phyloP scores from a whole-genome alignment of 2,888 invertebrate genomes.

The Megastigmus dorsalis region DNA sequence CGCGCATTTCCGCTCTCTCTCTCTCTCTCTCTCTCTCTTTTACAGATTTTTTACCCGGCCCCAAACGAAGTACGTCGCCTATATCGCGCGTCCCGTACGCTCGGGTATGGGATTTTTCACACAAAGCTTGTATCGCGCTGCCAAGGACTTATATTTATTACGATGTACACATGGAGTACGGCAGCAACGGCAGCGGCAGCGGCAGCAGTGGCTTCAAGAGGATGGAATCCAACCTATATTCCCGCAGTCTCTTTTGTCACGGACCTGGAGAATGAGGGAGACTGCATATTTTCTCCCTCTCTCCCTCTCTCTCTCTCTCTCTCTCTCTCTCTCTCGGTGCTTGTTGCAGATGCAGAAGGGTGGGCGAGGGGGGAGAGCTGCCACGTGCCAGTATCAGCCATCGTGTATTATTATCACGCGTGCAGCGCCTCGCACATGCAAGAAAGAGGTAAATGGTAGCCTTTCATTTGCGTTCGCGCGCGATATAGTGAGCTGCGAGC shows the following conservation, averaged over 20 bases:
- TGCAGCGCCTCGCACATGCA: not conserved
- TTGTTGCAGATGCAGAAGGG: too few species aligned
- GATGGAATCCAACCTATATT: constrained; percentile 28
- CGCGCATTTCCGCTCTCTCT: constrained; percentile 60
- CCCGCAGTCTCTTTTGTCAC: constrained; percentile 7
- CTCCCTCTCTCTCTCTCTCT: constrained; percentile 7
- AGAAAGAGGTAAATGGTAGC: too few species aligned
- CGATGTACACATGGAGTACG: constrained; percentile 33
- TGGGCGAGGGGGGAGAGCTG: too few species aligned
- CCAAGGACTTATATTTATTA: constrained; percentile 54
- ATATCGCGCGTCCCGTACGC: not conserved
- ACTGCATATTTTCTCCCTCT: constrained; percentile 4
- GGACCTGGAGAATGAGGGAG: not conserved
- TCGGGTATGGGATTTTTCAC: constrained; percentile 13
- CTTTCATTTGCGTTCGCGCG: not conserved
- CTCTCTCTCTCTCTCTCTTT: not conserved
- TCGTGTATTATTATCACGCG: constrained; percentile 48
- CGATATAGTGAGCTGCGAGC: not conserved
- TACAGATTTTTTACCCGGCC: constrained; percentile 6
- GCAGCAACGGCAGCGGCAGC: too few species aligned
- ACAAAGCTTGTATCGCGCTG: constrained; percentile 45
- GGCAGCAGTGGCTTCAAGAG: not conserved
- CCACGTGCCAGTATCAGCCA: constrained; percentile 39
- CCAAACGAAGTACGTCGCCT: not conserved
- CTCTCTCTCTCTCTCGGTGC: not conserved